Conservation (phyloP, 2,888 invertebrate genomes). For the Acholoe squamosa region DNA sequence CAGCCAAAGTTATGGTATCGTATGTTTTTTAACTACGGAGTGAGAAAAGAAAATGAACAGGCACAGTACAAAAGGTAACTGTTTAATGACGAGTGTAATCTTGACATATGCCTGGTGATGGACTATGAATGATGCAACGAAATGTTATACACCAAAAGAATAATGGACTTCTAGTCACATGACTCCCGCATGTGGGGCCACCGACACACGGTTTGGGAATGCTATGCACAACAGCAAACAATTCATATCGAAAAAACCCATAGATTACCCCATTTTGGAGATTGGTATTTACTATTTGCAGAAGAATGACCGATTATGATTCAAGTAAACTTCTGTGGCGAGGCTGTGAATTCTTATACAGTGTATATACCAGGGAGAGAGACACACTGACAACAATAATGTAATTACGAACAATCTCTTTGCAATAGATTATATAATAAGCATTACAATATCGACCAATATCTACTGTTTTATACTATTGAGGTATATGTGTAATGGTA, state of each 20-base stretch:
- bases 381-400: too few relatives aligned
- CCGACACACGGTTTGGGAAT: too few relatives aligned
- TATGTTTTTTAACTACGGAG: background rate
- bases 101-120: conserved; percentile 34
- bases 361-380: too few relatives aligned
- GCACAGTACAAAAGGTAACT: conserved; percentile 47
- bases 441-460: background rate
- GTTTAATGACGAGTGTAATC: conserved; percentile 55
- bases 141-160: conserved; percentile 18
- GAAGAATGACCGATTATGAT: too few relatives aligned
- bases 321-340: too few relatives aligned
- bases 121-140: conserved; percentile 34
- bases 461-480: background rate
- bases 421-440: background rate
- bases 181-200: background rate
- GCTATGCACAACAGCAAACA: too few relatives aligned
- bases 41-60: background rate
- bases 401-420: background rate
- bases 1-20: too few relatives aligned
- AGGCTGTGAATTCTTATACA: too few relatives aligned
- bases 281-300: too few relatives aligned
- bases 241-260: too few relatives aligned
- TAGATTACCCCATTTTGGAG: too few relatives aligned
- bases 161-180: conserved; percentile 15
- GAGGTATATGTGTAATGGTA: conserved; percentile 23